A percentile compares a stretch with the other conserved stretches of the same genome.
phyloP scores from a whole-genome alignment of 2,888 invertebrate genomes.

The Perithous albicinctus region DNA sequence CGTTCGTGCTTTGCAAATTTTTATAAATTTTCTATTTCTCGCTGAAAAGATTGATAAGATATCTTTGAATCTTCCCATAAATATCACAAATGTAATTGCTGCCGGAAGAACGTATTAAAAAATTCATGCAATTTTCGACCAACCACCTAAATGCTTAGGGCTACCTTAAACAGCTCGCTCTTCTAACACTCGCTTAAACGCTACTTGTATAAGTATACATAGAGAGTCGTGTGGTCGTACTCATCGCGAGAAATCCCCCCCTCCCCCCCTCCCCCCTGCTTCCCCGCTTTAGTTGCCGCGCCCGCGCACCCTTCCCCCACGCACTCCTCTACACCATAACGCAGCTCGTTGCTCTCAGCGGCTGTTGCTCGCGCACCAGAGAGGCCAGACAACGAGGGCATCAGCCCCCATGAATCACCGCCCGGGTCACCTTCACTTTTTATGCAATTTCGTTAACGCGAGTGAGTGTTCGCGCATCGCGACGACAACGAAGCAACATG shows the following conservation, averaged over 20 bases:
- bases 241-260: slow-evolving; percentile 22
- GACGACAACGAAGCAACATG: slow-evolving; percentile 38
- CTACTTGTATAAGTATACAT: slow-evolving; percentile 34
- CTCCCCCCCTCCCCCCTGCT: too few relatives aligned
- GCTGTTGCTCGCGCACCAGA: slow-evolving; percentile 69
- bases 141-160: too few relatives aligned
- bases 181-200: slow-evolving; percentile 16
- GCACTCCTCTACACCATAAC: slow-evolving; percentile 43
- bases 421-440: slow-evolving; percentile 83
- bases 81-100: too few relatives aligned
- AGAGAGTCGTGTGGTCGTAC: background rate
- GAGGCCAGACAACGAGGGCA: slow-evolving; percentile 83
- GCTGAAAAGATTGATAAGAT: too few relatives aligned
- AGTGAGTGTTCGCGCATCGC: slow-evolving; percentile 17
- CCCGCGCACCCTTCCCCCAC: slow-evolving; percentile 41
- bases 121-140: too few relatives aligned
- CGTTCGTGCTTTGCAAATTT: too few relatives aligned
- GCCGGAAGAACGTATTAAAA: too few relatives aligned
- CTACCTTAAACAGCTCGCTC: slow-evolving; percentile 12
- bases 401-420: slow-evolving; percentile 83
- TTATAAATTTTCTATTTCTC: too few relatives aligned
- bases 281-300: too few relatives aligned
- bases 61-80: too few relatives aligned
- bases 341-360: slow-evolving; percentile 43
- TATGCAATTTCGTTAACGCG: slow-evolving; percentile 81